Evolutionary conservation across 2,113 vertebrate species (phyloP), one percentile per base, ranked within the genome.

Genomic region (Seriola quinqueradiata): DNA sequence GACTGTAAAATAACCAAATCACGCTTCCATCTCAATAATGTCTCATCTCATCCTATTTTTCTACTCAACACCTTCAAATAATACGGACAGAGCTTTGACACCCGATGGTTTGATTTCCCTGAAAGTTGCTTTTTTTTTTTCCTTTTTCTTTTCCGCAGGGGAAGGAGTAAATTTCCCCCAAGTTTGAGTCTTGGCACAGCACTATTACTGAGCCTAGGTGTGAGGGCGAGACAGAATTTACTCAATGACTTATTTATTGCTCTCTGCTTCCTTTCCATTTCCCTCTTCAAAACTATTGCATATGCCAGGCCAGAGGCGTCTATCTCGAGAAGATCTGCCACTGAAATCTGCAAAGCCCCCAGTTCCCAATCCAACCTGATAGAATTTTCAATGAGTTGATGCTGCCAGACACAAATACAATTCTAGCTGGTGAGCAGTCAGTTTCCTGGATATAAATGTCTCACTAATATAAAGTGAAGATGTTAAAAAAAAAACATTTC

Each of bases 1-100:
- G 75, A 70, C 65, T 86, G 78, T 78, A 86, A 84, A 88, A 84
- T 80, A 84, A 85, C 38, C 78, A 40, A 86, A 80, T 82, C 68
- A 44, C 8, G 0, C 55, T 36, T 77, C 34, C 57, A 55, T 84
- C 79, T 72, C 21, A 82, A 82, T 58, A 52, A 81, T 3, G 8
- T 78, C 54, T 36, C 65, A n/a, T 59, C 68, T 82, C 65, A 59
- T 82, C 60, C 50, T 50, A 28, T 54, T 74, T 87, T 66, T 57
- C 69, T 66, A 17, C 61, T 70, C 55, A 36, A n/a, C 23, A 3
- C 57, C 34, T 42, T 60, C 70, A 64, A 65, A 81, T 68, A 81
- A 81, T 23, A 52, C 44, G 57, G 28, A 61, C 54, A 8, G 59
- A 34, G n/a, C 36, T 44, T 10, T 10, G 76, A 67, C 81, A 64